Evolutionary conservation across 2,797 vertebrate species (phyloP).

Genomic region (Pangasius sanitwongsei): DNA sequence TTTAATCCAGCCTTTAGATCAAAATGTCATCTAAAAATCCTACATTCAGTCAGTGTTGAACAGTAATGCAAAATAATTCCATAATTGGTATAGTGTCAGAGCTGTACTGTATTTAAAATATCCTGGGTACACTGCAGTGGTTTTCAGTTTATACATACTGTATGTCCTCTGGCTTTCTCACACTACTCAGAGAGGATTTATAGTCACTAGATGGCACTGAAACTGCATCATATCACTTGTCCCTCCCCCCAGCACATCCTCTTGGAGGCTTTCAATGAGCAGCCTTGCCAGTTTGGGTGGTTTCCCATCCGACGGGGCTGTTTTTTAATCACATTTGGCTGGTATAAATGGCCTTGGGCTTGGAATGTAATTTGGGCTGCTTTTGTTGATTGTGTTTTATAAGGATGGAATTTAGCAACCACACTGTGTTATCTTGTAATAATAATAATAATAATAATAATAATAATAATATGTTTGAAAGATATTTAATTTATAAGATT

Average conservation of each 20-base stretch:
- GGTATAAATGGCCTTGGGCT: conserved; percentile 27
- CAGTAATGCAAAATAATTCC: not conserved
- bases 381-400: conserved; percentile 19
- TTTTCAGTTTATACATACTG: not conserved
- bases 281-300: conserved; percentile 28
- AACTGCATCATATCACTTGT: conserved; percentile 3
- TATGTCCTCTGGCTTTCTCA: not conserved
- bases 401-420: conserved; percentile 1
- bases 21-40: not conserved
- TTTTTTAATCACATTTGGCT: conserved; percentile 38
- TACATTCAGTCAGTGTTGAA: not conserved
- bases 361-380: conserved; percentile 10
- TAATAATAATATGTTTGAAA: not conserved
- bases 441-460: not conserved
- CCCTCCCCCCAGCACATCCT: not conserved
- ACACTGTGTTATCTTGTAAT: not conserved
- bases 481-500: not conserved
- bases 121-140: not conserved
- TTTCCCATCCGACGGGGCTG: not conserved
- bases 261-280: conserved; percentile 4
- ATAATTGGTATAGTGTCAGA: not conserved
- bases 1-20: not conserved
- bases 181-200: not conserved
- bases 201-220: conserved; percentile 53
- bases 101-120: not conserved